Evolutionary conservation across 2,113 vertebrate genomes (phyloP).

Genomic region (Piaya cayana): DNA sequence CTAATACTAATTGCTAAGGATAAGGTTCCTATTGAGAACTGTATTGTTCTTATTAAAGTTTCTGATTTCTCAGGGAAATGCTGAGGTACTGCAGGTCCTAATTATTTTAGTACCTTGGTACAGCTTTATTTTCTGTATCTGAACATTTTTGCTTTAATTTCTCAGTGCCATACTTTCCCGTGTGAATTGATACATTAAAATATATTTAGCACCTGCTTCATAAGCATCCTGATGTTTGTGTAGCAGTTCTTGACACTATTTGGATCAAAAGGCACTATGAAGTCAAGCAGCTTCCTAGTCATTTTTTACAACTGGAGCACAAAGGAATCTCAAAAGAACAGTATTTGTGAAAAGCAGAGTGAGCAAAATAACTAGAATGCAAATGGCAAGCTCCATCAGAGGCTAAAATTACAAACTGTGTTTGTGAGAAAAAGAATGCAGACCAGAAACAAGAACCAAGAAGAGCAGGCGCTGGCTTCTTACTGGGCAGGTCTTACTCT

Average conservation of each 20-base stretch:
- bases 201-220: background rate
- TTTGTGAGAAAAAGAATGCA: background rate
- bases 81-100: background rate
- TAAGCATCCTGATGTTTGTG: background rate
- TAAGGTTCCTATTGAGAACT: background rate
- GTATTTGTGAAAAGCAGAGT: background rate
- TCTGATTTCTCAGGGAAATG: background rate
- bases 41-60: background rate
- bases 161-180: background rate
- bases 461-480: background rate
- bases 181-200: background rate
- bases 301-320: background rate
- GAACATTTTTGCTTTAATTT: background rate
- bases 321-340: background rate
- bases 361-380: slow-evolving; percentile 1
- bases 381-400: background rate
- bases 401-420: background rate
- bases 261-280: background rate
- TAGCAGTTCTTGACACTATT: background rate
- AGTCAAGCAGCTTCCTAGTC: background rate
- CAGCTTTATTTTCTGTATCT: background rate
- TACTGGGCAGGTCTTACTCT: background rate
- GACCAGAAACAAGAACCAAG: background rate
- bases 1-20: background rate
- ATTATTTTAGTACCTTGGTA: background rate